Base-by-base conservation (phyloP, 1,140 invertebrate species). In the Lordiphosa collinella region DNA sequence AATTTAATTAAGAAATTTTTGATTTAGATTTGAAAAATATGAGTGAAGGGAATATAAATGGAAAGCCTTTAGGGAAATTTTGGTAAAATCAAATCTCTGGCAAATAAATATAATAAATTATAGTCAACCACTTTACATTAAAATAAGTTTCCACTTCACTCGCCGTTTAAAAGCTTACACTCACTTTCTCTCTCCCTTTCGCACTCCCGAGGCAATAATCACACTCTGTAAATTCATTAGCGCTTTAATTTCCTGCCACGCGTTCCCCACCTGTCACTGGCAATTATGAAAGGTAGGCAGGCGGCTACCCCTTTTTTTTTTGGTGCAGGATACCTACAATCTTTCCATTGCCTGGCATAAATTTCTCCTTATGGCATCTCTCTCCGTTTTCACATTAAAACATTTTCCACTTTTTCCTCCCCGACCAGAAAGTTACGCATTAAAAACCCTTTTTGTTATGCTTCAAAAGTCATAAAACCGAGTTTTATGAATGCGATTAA, bases 401-500 rank as follows among this genome's bases (percentile, higher is more conserved):
- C 75, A 76, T 71, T 62, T 71, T 68, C 48, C 54, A 41, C 61
- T 75, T 80, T 67, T 63, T 67, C 82, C 59, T 41, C 54, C 13
- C 49, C 35, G 49, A 57, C 52, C 44, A 47, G 65, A 69, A 79
- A 80, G 64, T 73, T 61, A 70, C 50, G 58, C 75, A 79, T 79
- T 74, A 66, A 69, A 71, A 67, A 63, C 64, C 63, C 37, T 63
- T 63, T 72, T 41, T 70, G 63, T 47, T 60, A 49, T 72, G 71
- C 71, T 57, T 68, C 31, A 76, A 82, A 80, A 82, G 76, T 84
- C 78, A 78, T 82, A 76, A 84, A 82, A 71, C 58, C 65, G 62
- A 82, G 76, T 82, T 82, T 82, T 82, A 82, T 82, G 76, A 82
- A 84, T 76, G 76, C 76, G 76, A 82, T 82, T 82, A 84, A 76